phyloP scores from a whole-genome alignment of 2,888 invertebrate species.

The Cantharis lateralis region DNA sequence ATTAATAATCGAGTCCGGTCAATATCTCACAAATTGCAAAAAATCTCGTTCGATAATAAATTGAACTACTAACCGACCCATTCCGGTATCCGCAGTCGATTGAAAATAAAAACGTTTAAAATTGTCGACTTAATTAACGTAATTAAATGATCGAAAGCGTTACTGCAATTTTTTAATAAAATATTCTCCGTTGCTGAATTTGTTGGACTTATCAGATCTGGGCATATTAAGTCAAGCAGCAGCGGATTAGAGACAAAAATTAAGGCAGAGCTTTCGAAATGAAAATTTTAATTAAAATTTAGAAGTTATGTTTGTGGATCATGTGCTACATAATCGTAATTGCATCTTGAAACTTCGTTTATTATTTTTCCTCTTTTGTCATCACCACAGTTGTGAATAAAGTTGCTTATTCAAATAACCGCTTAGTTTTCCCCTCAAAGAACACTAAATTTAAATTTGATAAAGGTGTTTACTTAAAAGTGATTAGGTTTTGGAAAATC shows the following conservation, averaged over 20 bases:
- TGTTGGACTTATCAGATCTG: not conserved
- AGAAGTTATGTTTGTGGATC: not conserved
- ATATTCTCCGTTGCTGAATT: not conserved
- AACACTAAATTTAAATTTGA: not conserved
- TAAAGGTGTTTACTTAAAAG: not conserved
- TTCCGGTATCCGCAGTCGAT: not conserved
- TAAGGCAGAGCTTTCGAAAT: not conserved
- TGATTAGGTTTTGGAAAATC: not conserved
- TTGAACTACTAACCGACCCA: not conserved
- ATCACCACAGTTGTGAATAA: not conserved
- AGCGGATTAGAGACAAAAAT: not conserved
- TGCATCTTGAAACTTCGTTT: not conserved
- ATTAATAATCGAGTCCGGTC: not conserved
- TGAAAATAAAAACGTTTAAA: not conserved
- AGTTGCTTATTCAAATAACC: not conserved
- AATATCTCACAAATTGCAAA: not conserved
- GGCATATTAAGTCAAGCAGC: not conserved
- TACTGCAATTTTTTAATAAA: not conserved
- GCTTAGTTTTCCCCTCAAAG: not conserved
- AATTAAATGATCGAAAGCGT: not conserved
- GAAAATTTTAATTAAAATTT: constrained; percentile 4
- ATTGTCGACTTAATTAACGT: not conserved
- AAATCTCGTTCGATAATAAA: not conserved
- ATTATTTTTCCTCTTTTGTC: not conserved
- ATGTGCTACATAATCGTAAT: not conserved